phyloP scores from a whole-genome alignment of 1,140 invertebrate species.

The Drosophila parvula region DNA sequence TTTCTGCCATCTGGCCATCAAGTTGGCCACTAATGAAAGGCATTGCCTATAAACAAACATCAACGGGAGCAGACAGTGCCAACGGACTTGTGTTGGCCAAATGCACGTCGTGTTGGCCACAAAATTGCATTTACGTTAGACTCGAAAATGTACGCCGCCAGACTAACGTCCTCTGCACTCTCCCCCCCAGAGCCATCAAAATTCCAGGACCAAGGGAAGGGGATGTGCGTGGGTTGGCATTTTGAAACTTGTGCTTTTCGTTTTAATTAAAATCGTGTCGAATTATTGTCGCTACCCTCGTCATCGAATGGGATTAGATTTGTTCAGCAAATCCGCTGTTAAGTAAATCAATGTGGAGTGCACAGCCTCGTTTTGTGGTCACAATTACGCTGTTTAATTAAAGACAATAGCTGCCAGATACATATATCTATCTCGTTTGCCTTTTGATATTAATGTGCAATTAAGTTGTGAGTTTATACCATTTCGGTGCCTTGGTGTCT shows the following conservation, averaged over 20 bases:
- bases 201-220: slow-evolving; percentile 6
- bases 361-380: slow-evolving; percentile 10
- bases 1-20: slow-evolving; percentile 40
- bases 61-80: slow-evolving; percentile 15
- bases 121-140: slow-evolving; percentile 58
- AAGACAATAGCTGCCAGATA: slow-evolving; percentile 3
- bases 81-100: slow-evolving; percentile 7
- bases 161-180: slow-evolving; percentile 5
- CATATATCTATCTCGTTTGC: slow-evolving; percentile 17
- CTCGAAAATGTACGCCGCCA: slow-evolving; percentile 26
- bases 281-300: slow-evolving; percentile 52
- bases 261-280: slow-evolving; percentile 60
- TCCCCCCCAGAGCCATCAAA: slow-evolving; percentile 9
- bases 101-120: slow-evolving; percentile 41
- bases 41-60: slow-evolving; percentile 57
- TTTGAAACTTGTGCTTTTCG: not conserved
- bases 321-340: slow-evolving; percentile 1
- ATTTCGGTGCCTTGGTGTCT: not conserved
- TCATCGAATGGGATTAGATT: slow-evolving; percentile 25
- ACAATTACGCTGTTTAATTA: slow-evolving; percentile 42
- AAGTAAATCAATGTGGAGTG: slow-evolving; percentile 13
- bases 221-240: not conserved
- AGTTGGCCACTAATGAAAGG: slow-evolving; percentile 52
- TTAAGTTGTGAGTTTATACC: slow-evolving; percentile 33
- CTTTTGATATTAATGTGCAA: slow-evolving; percentile 34